These are phyloP conservation scores for Parambassis ranga DNA, from an alignment of 2,797 vertebrate genomes.

Conservation along the genomic window DNA sequence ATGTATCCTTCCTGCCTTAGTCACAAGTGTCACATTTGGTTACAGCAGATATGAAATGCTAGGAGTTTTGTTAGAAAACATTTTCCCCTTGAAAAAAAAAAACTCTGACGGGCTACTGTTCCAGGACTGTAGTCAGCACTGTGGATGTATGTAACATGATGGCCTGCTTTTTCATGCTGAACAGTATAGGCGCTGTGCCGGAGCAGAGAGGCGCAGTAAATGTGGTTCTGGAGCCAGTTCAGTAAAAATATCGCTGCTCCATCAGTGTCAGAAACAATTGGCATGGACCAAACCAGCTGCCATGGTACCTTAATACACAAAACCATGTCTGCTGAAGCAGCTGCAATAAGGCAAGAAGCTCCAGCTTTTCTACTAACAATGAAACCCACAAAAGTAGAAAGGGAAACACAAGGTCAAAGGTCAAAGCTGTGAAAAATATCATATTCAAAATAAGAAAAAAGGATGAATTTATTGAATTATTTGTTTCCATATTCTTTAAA, in stretches of 20 bases:
- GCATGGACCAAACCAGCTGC: constrained; percentile 62
- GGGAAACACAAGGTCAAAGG: too few species aligned
- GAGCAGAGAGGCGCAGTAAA: constrained; percentile 45
- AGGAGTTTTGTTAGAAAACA: constrained; percentile 36
- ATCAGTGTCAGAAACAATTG: constrained; percentile 72
- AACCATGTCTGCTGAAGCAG: constrained; percentile 6
- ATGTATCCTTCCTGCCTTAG: constrained; percentile 61
- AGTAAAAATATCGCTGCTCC: constrained; percentile 66
- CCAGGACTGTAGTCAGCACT: constrained; percentile 28
- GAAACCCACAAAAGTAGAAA: background rate
- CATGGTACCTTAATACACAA: background rate
- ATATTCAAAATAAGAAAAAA: background rate
- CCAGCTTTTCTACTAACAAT: background rate
- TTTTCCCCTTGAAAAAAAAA: background rate
- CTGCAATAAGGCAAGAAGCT: constrained; percentile 8
- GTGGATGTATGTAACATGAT: background rate
- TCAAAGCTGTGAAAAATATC: background rate
- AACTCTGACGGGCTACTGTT: constrained; percentile 41
- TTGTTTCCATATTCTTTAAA: too few species aligned
- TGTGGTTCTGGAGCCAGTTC: constrained; percentile 65
- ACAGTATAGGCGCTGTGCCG: constrained; percentile 23
- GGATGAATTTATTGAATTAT: too few species aligned
- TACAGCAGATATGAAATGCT: constrained; percentile 43
- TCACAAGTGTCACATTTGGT: constrained; percentile 60
- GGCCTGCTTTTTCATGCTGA: constrained; percentile 19